A percentile compares a stretch with the other conserved stretches of the same genome.
Evolutionary conservation across 2,888 invertebrate genomes (phyloP).

Genomic region (Netelia inedita): DNA sequence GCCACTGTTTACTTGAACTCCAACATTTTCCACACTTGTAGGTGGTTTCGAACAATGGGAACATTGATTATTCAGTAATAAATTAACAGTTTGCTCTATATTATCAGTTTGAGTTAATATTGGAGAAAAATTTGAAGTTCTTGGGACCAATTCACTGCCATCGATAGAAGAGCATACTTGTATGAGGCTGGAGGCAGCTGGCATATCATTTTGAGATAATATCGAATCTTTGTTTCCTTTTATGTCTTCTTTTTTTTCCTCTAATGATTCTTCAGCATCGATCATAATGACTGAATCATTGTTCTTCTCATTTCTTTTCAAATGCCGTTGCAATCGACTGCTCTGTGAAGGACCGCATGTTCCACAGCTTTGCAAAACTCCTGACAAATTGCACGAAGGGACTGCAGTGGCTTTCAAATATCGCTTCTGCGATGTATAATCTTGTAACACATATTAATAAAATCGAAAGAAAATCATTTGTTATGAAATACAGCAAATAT

Average conservation of each 20-base stretch:
- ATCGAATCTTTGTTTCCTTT: conserved; percentile 42
- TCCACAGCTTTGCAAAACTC: conserved; percentile 38
- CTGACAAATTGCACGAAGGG: conserved; percentile 51
- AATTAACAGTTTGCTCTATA: conserved; percentile 38
- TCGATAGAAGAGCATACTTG: conserved; percentile 18
- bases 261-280: conserved; percentile 37
- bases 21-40: conserved; percentile 36
- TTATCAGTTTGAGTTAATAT: conserved; percentile 24
- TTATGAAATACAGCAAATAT: conserved; percentile 32
- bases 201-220: conserved; percentile 46
- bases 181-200: conserved; percentile 44
- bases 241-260: conserved; percentile 33
- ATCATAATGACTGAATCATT: conserved; percentile 46
- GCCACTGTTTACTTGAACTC: conserved; percentile 42
- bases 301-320: conserved; percentile 40
- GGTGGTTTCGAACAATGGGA: conserved; percentile 41
- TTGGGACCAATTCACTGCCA: conserved; percentile 8
- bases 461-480: conserved; percentile 28
- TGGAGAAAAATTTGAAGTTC: conserved; percentile 40
- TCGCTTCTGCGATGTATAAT: conserved; percentile 44
- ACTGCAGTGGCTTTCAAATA: conserved; percentile 47
- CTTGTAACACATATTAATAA: conserved; percentile 27
- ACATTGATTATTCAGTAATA: conserved; percentile 51
- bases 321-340: conserved; percentile 49
- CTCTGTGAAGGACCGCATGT: conserved; percentile 36